Evolutionary conservation across 2,888 invertebrate species (phyloP).

Genomic region (Lucinisca nassula): DNA sequence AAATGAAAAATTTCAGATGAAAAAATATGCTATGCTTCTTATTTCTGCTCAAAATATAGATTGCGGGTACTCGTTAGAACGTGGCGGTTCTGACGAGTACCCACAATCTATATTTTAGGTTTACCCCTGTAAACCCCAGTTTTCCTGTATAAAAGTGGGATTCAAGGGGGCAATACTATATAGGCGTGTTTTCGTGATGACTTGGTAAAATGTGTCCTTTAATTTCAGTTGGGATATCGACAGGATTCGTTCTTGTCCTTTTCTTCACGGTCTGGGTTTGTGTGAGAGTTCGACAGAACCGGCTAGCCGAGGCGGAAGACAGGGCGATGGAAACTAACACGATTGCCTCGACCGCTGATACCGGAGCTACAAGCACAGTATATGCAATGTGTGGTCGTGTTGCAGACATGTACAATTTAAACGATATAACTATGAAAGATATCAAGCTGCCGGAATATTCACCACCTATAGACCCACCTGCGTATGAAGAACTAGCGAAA

Average conservation of each 20-base stretch:
- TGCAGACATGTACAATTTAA: neutral
- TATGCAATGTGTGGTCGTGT: slow-evolving; percentile 31
- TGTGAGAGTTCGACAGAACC: neutral
- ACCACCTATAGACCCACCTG: slow-evolving; percentile 50
- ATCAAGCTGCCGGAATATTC: slow-evolving; percentile 50
- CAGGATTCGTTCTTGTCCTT: neutral
- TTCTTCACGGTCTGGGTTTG: slow-evolving; percentile 18
- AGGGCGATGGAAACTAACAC: neutral
- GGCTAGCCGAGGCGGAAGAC: neutral
- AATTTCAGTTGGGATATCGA: neutral
- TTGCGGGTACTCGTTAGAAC: too few species aligned
- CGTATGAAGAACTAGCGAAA: slow-evolving; percentile 45
- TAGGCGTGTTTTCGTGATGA: too few species aligned
- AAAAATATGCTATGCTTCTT: too few species aligned
- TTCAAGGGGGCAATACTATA: too few species aligned
- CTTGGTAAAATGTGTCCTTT: too few species aligned
- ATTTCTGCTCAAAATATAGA: too few species aligned
- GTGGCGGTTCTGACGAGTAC: too few species aligned
- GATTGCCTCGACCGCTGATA: neutral
- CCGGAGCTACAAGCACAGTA: slow-evolving; percentile 2
- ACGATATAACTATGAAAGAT: neutral
- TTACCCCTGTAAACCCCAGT: too few species aligned
- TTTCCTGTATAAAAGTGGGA: too few species aligned
- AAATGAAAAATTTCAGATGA: too few species aligned
- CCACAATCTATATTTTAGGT: too few species aligned